A percentile compares a stretch with the other conserved stretches of the same genome.
Conservation (phyloP, 2,113 vertebrate genomes). For the Heterochromis multidens region DNA sequence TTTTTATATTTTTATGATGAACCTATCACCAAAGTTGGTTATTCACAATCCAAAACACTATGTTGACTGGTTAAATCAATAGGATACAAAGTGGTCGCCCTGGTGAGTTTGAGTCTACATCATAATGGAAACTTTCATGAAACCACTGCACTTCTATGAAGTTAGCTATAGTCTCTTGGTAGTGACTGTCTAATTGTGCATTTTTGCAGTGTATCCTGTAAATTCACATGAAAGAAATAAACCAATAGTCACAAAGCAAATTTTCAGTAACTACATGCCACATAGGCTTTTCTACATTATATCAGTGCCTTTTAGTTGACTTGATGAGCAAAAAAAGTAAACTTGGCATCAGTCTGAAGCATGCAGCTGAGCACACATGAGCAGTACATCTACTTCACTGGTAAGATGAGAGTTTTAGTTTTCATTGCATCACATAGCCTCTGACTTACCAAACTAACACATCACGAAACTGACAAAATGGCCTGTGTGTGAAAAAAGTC, state of each 20-base stretch:
- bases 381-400: background rate
- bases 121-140: background rate
- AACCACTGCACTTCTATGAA: background rate
- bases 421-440: background rate
- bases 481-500: too few relatives aligned
- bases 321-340: background rate
- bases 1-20: background rate
- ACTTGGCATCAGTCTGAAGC: background rate
- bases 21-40: background rate
- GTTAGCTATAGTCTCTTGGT: background rate
- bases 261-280: background rate
- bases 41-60: background rate
- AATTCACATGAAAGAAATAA: background rate
- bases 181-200: background rate
- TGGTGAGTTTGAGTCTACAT: background rate
- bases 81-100: background rate
- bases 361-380: background rate
- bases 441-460: background rate
- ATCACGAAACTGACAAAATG: too few relatives aligned
- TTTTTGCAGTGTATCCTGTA: background rate
- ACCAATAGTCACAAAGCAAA: background rate
- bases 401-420: background rate
- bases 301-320: background rate
- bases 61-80: background rate
- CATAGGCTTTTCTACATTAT: background rate